A percentile compares a stretch with the other conserved stretches of the same genome.
phyloP scores from a whole-genome alignment of 2,113 vertebrate species.

The Cepphus grylle region DNA sequence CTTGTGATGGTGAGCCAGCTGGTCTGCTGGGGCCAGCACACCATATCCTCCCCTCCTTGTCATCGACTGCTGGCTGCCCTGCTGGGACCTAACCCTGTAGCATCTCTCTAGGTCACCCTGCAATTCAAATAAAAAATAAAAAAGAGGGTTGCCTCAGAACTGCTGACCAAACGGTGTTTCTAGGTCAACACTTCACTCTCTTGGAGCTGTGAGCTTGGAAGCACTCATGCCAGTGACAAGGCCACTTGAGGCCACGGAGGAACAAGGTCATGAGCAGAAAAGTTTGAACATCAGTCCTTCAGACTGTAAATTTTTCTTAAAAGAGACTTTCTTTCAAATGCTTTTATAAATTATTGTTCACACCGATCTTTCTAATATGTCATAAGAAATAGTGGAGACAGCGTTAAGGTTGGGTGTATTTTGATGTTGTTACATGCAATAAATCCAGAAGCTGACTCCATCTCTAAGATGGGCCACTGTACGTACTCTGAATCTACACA shows the following conservation, averaged over 20 bases:
- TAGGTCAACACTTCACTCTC: background rate
- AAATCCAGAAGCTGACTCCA: background rate
- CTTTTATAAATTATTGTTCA: background rate
- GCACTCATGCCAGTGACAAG: background rate
- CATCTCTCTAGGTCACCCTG: background rate
- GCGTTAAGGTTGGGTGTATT: background rate
- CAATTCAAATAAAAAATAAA: background rate
- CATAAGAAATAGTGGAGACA: background rate
- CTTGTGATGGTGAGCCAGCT: fast-evolving
- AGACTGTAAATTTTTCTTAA: background rate
- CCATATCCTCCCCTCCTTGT: background rate
- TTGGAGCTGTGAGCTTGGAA: background rate
- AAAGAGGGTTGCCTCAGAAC: background rate
- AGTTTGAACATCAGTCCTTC: background rate
- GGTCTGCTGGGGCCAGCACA: background rate
- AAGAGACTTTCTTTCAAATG: background rate
- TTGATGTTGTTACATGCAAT: background rate
- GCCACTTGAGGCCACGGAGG: background rate
- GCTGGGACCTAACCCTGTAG: background rate
- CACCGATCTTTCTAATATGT: background rate
- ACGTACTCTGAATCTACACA: background rate
- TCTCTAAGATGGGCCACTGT: background rate
- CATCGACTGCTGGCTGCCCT: background rate
- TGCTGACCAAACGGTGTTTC: background rate
- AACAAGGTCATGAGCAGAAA: background rate